Conservation (phyloP, 2,113 vertebrate species). For the Ochotona princeps region DNA sequence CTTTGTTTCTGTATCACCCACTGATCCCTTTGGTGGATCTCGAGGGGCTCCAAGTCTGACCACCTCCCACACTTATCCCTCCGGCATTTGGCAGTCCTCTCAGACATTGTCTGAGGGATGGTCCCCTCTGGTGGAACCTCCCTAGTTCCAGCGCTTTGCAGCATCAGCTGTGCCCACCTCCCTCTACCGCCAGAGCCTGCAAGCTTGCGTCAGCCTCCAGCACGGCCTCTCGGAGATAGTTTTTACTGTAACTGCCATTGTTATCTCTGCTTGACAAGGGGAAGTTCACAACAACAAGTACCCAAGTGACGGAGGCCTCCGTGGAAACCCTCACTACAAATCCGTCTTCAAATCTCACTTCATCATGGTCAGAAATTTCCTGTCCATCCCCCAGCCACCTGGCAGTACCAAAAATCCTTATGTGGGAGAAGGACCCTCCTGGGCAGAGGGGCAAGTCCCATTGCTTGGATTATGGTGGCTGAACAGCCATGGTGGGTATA, state of each 20-base stretch:
- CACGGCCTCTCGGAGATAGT: neutral
- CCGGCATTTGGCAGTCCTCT: neutral
- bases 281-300: neutral
- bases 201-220: neutral
- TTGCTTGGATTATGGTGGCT: too few relatives aligned
- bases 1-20: neutral
- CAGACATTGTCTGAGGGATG: too few relatives aligned
- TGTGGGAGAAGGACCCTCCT: neutral
- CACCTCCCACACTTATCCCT: neutral
- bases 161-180: fast-evolving
- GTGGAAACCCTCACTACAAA: neutral
- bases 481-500: neutral
- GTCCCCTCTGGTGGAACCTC: neutral
- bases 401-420: neutral
- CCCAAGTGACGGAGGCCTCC: neutral
- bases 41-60: neutral
- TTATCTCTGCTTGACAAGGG: constrained; percentile 12
- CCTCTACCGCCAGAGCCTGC: neutral
- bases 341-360: neutral
- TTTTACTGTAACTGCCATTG: neutral
- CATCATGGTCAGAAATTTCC: neutral
- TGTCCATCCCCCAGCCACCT: neutral
- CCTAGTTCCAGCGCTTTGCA: fast-evolving
- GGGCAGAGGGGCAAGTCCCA: fast-evolving
- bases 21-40: fast-evolving